Conservation (phyloP, 2,888 invertebrate species). For the Elegia similella region DNA sequence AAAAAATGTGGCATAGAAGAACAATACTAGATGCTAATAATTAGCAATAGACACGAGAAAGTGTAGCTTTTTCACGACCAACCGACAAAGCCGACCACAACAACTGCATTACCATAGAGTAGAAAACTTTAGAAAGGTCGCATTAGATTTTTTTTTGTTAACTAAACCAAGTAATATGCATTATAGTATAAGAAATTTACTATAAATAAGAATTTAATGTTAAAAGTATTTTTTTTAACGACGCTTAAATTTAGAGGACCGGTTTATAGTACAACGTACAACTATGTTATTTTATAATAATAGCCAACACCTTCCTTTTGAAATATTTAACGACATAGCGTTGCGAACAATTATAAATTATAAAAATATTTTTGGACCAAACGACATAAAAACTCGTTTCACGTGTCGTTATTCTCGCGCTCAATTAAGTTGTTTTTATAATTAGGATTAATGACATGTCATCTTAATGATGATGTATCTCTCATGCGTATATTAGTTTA, state of each 20-base stretch:
- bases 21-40: conserved; percentile 16
- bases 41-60: conserved; percentile 41
- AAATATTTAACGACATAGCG: background rate
- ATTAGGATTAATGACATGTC: background rate
- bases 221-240: too few species aligned
- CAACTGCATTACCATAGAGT: conserved; percentile 43
- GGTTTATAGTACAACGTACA: background rate
- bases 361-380: background rate
- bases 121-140: conserved; percentile 25
- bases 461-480: background rate
- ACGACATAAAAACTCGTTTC: background rate
- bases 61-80: conserved; percentile 56
- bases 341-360: background rate
- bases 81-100: conserved; percentile 54
- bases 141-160: background rate
- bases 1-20: conserved; percentile 6
- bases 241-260: background rate
- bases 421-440: background rate
- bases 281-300: background rate
- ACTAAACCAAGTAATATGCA: too few species aligned
- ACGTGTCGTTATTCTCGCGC: background rate
- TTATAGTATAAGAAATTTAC: too few species aligned
- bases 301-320: background rate
- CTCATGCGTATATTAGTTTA: background rate
- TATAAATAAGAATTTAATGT: too few species aligned